phyloP scores from a whole-genome alignment of 2,888 invertebrate species.

The Oasisia sp. region DNA sequence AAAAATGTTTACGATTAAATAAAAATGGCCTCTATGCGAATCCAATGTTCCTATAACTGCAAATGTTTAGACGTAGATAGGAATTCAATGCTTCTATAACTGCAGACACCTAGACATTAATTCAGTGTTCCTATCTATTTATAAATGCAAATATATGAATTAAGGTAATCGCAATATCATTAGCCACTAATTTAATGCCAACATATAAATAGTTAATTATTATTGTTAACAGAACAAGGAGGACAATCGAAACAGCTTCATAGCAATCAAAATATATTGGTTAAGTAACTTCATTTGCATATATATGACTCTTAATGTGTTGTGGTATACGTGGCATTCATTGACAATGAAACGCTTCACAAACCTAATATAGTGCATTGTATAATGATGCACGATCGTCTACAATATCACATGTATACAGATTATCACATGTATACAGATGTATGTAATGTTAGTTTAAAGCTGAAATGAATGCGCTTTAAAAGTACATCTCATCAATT shows the following conservation, averaged over 20 bases:
- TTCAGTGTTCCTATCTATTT: no score
- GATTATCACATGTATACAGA: no score
- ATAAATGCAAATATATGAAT: no score
- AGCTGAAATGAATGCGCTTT: background rate
- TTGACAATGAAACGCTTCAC: background rate
- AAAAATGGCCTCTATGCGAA: background rate
- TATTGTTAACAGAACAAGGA: background rate
- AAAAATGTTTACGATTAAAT: background rate
- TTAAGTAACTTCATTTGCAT: background rate
- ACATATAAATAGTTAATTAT: no score
- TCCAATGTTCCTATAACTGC: no score
- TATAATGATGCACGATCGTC: background rate
- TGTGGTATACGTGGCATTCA: background rate
- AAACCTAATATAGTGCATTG: background rate
- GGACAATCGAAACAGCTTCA: background rate
- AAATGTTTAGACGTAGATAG: no score
- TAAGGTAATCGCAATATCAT: no score
- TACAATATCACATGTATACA: background rate
- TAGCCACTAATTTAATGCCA: no score
- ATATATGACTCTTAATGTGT: background rate
- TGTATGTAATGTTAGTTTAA: background rate
- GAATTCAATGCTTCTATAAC: no score
- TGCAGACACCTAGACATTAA: no score
- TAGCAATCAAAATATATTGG: background rate
- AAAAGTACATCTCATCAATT: background rate